Base-by-base conservation (phyloP, 92 coral and sea anemone genomes). In the Paragorgia papillata region DNA sequence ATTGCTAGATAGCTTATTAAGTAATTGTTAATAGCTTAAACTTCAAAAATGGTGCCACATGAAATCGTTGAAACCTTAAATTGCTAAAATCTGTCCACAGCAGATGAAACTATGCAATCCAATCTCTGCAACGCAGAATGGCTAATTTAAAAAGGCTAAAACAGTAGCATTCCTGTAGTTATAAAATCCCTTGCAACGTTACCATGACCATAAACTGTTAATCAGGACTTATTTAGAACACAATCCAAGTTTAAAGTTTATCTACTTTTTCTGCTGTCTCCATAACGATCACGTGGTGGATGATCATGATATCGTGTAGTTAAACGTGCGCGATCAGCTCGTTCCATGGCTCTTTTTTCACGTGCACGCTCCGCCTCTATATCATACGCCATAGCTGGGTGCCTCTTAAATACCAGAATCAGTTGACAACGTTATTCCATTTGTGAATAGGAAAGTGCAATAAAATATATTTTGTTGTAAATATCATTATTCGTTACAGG, bases 241-340 rank as follows among this genome's bases (percentile, higher is more conserved):
- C 12, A 46, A 7, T 46, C 9, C 53, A 46, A 2, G 53, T 46
- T 46, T 15, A 46, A 7, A 46, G 34, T 8, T 68, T 19, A 68
- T 68, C 34, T 26, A 27, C 13, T 46, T 53, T 68, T 53, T 40
- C 58, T 89, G 79, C 62, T 78, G 79, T 92, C 89, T 63, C 96
- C 92, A 80, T 76, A 89, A 58, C 80, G 80, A 33, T 87, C 92
- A 60, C 92, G 85, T 54, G 85, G 64, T 21, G 31, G 84, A 22
- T 87, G 89, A 34, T 94, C 97, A 74, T 92, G 92, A 26, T 92
- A 86, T 51, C 97, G 89, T 46, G 91, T 90, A 40, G 97, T 92
- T 69, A 87, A 91, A 1, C 98, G 89, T 74, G 89, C 93, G 13
- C 93, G 95, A 77, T 94, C 98, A 21, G 86, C 97, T 73, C 90